Evolutionary conservation across 2,888 invertebrate genomes (phyloP).

Genomic region (Steinernema scapterisci): DNA sequence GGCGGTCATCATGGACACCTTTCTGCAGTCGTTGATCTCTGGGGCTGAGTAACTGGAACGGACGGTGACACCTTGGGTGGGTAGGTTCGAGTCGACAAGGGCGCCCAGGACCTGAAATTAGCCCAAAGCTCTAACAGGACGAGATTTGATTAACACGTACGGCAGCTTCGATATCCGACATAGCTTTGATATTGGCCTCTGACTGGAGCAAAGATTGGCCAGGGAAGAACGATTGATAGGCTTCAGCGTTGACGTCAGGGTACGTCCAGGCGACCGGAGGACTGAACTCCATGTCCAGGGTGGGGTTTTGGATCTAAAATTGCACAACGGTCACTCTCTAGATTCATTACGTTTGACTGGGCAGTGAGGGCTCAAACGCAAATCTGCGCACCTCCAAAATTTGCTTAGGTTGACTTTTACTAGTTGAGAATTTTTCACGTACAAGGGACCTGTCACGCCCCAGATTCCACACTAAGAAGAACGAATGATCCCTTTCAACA

Average conservation of each 20-base stretch:
- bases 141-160: neutral
- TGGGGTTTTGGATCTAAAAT: conserved; percentile 23
- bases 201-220: conserved; percentile 29
- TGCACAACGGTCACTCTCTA: too few relatives aligned
- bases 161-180: conserved; percentile 28
- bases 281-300: conserved; percentile 23
- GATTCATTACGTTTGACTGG: too few relatives aligned
- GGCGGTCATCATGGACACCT: conserved; percentile 1
- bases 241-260: neutral
- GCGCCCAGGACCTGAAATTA: neutral
- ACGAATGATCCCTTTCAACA: too few relatives aligned
- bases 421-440: too few relatives aligned
- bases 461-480: too few relatives aligned
- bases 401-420: too few relatives aligned
- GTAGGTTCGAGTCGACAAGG: conserved; percentile 1
- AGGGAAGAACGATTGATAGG: conserved; percentile 21
- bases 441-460: too few relatives aligned
- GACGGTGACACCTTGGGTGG: conserved; percentile 11
- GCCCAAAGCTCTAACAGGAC: neutral
- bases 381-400: too few relatives aligned
- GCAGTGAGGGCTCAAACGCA: too few relatives aligned
- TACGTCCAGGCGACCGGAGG: conserved; percentile 36
- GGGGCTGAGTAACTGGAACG: conserved; percentile 25
- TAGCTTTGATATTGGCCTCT: conserved; percentile 31
- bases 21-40: conserved; percentile 35